Conservation (phyloP, 2,113 vertebrate genomes). For the Bubo bubo region DNA sequence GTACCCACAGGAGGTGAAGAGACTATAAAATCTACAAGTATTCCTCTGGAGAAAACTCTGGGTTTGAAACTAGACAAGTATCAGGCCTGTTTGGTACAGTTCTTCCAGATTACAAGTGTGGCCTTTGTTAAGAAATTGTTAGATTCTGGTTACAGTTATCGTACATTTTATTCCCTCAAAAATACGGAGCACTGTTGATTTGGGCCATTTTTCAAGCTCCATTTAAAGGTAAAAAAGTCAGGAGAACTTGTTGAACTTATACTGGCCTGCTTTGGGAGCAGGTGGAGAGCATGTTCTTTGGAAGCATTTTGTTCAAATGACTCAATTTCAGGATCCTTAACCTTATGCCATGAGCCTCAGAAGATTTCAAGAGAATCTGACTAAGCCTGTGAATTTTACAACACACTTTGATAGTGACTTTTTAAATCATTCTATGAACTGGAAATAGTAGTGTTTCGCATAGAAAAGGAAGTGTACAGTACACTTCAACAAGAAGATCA, state of each 20-base stretch:
- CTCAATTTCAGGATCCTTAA: not conserved
- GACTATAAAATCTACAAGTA: not conserved
- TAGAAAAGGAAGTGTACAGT: constrained; percentile 19
- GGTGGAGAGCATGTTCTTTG: not conserved
- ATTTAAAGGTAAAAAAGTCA: not conserved
- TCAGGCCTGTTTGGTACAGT: not conserved
- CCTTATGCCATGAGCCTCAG: not conserved
- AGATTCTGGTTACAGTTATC: not conserved
- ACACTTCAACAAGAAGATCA: not conserved
- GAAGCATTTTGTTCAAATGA: not conserved
- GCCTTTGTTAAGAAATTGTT: not conserved
- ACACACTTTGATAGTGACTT: not conserved
- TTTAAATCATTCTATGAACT: not conserved
- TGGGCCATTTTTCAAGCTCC: not conserved
- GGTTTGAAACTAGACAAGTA: not conserved
- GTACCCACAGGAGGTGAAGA: not conserved
- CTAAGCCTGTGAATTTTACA: constrained; percentile 7
- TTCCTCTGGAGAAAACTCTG: not conserved
- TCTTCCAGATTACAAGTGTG: not conserved
- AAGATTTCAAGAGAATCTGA: not conserved
- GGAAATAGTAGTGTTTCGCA: constrained; percentile 15
- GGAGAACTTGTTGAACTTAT: not conserved
- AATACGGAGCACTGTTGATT: not conserved
- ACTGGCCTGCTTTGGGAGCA: not conserved
- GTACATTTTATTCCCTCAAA: not conserved